Evolutionary conservation across 2,888 invertebrate species (phyloP).

Genomic region (Ormyrus labotus): DNA sequence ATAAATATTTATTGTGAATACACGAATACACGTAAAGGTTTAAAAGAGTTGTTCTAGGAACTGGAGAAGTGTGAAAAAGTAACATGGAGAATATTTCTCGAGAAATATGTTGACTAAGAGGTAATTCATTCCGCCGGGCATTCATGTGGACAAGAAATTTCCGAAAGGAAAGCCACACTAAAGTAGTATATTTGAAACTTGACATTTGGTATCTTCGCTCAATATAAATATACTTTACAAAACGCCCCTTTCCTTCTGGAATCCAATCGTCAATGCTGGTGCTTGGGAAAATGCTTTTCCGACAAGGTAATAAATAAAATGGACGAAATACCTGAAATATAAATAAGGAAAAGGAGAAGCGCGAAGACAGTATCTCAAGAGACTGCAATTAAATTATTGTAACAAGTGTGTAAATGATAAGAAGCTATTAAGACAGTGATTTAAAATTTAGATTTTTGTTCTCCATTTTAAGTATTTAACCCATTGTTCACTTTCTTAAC

Average conservation of each 20-base stretch:
- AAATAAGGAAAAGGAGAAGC: no score
- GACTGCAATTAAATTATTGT: no score
- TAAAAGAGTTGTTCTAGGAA: not conserved
- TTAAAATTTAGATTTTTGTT: no score
- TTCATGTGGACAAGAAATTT: constrained; percentile 6
- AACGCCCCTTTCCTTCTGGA: constrained; percentile 3
- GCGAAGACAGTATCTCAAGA: no score
- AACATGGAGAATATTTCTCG: not conserved
- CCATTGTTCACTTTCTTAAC: no score
- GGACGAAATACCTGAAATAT: no score
- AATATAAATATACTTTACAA: constrained; percentile 30
- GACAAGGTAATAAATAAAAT: constrained; percentile 27
- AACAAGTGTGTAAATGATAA: no score
- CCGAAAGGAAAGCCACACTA: not conserved
- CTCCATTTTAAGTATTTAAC: no score
- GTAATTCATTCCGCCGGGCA: constrained; percentile 21
- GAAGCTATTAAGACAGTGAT: no score
- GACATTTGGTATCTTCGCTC: constrained; percentile 27
- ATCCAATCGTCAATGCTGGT: not conserved
- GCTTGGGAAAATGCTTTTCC: no score
- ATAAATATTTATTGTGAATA: not conserved
- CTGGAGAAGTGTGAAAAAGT: constrained; percentile 4
- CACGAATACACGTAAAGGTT: not conserved
- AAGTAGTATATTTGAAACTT: constrained; percentile 34
- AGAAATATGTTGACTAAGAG: constrained; percentile 5